A percentile compares a stretch with the other conserved stretches of the same genome.
Conservation (phyloP, 1,140 invertebrate genomes). For the Meteorus sp. region DNA sequence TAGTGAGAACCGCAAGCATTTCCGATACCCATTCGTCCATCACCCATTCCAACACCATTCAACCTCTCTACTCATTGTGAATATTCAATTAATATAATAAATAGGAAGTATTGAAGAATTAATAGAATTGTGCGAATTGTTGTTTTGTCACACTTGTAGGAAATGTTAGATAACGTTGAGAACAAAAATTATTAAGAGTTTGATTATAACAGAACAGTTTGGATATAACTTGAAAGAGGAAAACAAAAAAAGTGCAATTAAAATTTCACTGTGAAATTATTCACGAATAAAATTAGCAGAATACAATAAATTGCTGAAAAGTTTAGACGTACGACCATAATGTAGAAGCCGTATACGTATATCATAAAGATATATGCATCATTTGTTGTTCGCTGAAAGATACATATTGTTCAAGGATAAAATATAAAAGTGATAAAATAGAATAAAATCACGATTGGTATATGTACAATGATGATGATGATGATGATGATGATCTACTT, state of each 20-base stretch:
- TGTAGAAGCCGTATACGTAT: slow-evolving; percentile 19
- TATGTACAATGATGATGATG: slow-evolving; percentile 33
- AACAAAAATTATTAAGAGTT: background rate
- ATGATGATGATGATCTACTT: slow-evolving; percentile 34
- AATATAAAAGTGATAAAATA: slow-evolving; percentile 29
- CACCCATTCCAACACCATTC: slow-evolving; percentile 36
- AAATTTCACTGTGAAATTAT: no score
- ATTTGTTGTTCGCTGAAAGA: slow-evolving; percentile 38
- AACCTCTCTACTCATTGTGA: slow-evolving; percentile 38
- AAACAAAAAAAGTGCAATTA: slow-evolving; percentile 8
- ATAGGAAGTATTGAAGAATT: no score
- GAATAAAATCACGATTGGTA: background rate
- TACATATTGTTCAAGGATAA: slow-evolving; percentile 26
- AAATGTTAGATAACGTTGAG: background rate
- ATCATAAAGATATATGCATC: background rate
- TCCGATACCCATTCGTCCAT: slow-evolving; percentile 17
- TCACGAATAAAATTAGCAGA: slow-evolving; percentile 11
- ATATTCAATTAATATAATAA: background rate
- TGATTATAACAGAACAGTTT: background rate
- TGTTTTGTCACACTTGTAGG: background rate
- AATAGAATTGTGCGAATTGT: background rate
- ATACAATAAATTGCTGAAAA: no score
- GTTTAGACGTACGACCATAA: slow-evolving; percentile 13
- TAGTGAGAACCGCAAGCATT: slow-evolving; percentile 4
- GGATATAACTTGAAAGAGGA: background rate